phyloP scores from a whole-genome alignment of 1,140 invertebrate genomes.

The Sweltsa coloradensis region DNA sequence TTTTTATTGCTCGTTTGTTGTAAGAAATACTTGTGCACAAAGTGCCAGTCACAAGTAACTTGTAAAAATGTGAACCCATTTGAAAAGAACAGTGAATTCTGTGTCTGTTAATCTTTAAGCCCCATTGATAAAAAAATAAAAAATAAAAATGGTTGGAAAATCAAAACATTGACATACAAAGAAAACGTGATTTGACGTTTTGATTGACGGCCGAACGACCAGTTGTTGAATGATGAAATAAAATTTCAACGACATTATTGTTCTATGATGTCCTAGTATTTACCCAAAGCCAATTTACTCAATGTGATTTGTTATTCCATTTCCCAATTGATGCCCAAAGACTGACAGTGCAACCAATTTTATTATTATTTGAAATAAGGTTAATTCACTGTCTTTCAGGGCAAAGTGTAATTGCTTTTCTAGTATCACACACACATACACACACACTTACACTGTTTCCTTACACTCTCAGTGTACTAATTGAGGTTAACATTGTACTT shows the following conservation, averaged over 20 bases:
- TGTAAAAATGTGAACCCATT: slow-evolving; percentile 2
- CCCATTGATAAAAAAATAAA: neutral
- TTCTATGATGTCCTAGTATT: too few relatives aligned
- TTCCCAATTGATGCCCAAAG: slow-evolving; percentile 2
- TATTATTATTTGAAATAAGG: neutral
- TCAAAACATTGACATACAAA: neutral
- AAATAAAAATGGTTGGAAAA: neutral
- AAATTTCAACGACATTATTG: too few relatives aligned
- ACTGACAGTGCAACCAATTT: neutral
- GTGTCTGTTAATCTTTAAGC: neutral
- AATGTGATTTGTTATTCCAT: neutral
- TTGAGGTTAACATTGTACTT: slow-evolving; percentile 11
- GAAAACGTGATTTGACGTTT: neutral
- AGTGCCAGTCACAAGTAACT: neutral
- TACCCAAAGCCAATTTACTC: too few relatives aligned
- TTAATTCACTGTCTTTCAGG: slow-evolving; percentile 4
- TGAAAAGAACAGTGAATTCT: neutral
- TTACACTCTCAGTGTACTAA: too few relatives aligned
- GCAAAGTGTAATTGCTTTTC: slow-evolving; percentile 8
- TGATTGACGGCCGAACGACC: neutral
- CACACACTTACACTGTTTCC: slow-evolving; percentile 2
- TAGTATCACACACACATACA: slow-evolving; percentile 7
- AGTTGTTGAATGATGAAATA: too few relatives aligned
- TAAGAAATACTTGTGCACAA: slow-evolving; percentile 8
- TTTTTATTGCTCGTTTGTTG: slow-evolving; percentile 8